Conservation (phyloP, 2,797 vertebrate genomes). For the Onychomys torridus region DNA sequence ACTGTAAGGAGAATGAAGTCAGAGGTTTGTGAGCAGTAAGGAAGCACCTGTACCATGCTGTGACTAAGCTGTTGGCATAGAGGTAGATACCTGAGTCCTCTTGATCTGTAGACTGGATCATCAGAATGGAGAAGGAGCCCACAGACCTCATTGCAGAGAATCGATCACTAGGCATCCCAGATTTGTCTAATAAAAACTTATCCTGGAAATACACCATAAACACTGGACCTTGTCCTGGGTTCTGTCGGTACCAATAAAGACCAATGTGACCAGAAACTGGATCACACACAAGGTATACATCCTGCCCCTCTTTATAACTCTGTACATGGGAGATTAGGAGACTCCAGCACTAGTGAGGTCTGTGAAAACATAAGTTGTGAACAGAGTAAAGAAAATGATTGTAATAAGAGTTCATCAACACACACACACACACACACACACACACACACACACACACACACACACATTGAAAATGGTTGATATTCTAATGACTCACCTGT, state of each 20-base stretch:
- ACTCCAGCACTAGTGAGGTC: conserved; percentile 36
- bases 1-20: not conserved
- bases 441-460: no score
- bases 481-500: conserved; percentile 9
- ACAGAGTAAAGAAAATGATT: not conserved
- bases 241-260: conserved; percentile 78
- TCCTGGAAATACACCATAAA: not conserved
- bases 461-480: not conserved
- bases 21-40: conserved; percentile 25
- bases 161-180: not conserved
- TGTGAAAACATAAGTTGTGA: conserved; percentile 29
- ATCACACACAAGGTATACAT: not conserved
- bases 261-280: accelerated
- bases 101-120: not conserved
- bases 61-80: conserved; percentile 41
- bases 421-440: not conserved
- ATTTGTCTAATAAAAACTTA: accelerated
- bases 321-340: conserved; percentile 48
- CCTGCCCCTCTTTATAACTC: conserved; percentile 53
- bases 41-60: not conserved
- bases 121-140: not conserved
- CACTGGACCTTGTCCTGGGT: not conserved
- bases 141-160: not conserved
- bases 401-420: not conserved
- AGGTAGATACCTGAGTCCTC: not conserved